Evolutionary conservation across 2,113 vertebrate genomes (phyloP).

Genomic region (Heptranchias perlo): DNA sequence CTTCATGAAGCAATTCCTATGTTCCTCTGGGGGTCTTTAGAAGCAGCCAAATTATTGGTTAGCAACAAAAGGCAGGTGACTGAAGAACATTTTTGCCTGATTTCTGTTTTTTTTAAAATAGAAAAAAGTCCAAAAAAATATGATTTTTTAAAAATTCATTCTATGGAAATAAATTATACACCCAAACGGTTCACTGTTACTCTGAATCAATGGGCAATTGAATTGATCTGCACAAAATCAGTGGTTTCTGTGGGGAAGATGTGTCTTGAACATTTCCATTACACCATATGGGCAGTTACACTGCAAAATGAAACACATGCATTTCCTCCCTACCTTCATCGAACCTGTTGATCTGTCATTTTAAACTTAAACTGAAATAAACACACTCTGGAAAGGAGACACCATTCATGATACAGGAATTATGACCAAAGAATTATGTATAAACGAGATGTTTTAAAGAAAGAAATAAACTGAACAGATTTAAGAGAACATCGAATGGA

Average conservation of each 20-base stretch:
- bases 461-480: neutral
- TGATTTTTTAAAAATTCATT: neutral
- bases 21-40: neutral
- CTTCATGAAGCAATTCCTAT: neutral
- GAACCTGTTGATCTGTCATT: neutral
- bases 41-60: neutral
- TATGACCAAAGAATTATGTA: neutral
- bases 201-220: neutral
- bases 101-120: neutral
- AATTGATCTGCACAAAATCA: neutral
- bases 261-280: neutral
- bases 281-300: neutral
- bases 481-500: neutral
- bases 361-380: neutral
- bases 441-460: neutral
- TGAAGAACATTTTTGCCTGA: neutral
- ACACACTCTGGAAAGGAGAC: neutral
- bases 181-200: neutral
- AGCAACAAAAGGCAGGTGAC: neutral
- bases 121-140: neutral
- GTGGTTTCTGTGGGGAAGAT: neutral
- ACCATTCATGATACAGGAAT: neutral
- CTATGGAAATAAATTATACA: neutral
- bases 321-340: neutral
- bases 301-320: neutral